These are phyloP conservation scores for Andrena bucephala DNA, from an alignment of 2,888 invertebrate species.

Conservation along the genomic window DNA sequence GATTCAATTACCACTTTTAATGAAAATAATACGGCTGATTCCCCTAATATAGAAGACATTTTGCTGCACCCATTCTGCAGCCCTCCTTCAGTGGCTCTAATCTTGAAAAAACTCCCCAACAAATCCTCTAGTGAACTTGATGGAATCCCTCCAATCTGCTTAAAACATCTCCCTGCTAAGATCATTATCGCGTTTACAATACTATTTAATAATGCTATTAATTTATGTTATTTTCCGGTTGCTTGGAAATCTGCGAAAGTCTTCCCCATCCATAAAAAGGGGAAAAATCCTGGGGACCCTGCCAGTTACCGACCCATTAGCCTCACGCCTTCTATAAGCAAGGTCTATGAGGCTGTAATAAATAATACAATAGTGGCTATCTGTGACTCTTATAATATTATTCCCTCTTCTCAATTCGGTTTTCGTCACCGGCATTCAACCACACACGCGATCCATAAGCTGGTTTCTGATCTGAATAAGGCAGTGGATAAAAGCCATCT, in stretches of 20 bases:
- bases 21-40: not conserved
- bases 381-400: rapidly evolving
- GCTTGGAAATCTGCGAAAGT: not conserved
- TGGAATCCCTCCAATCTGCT: not conserved
- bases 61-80: too few relatives aligned
- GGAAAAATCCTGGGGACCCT: not conserved
- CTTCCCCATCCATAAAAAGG: not conserved
- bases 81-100: not conserved
- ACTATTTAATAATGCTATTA: not conserved
- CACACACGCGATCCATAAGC: too few relatives aligned
- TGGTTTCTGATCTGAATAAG: too few relatives aligned
- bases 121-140: not conserved
- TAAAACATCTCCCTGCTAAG: not conserved
- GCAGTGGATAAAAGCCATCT: too few relatives aligned
- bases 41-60: not conserved
- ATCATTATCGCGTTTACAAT: not conserved
- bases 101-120: not conserved
- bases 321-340: not conserved
- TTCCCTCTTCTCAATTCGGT: too few relatives aligned
- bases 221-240: not conserved
- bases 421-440: too few relatives aligned
- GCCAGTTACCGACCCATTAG: not conserved
- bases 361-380: not conserved
- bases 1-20: not conserved
- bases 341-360: not conserved